Conservation (phyloP, 1,140 invertebrate species). For the Macrobrachium rosenbergii region DNA sequence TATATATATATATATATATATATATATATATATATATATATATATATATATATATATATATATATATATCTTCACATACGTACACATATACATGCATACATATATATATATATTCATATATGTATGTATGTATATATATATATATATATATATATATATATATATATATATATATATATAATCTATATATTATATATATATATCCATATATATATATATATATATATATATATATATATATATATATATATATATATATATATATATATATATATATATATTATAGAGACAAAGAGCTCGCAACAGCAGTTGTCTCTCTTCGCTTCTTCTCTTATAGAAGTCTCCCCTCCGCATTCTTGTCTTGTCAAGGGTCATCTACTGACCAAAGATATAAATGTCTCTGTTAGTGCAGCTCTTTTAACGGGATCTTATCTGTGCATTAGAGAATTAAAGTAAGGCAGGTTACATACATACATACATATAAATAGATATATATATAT, state of each 20-base stretch:
- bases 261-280: background rate
- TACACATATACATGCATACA: background rate
- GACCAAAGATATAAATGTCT: too few species aligned
- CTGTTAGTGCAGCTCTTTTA: too few species aligned
- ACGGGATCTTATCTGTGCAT: too few species aligned
- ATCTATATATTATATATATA: background rate
- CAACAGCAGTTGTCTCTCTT: too few species aligned
- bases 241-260: conserved; percentile 4
- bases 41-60: too few species aligned
- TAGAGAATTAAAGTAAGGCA: too few species aligned
- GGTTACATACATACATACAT: too few species aligned
- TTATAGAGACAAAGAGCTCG: background rate
- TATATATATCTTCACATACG: background rate
- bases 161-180: background rate
- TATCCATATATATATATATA: conserved; percentile 8
- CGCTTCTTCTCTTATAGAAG: too few species aligned
- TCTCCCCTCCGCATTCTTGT: too few species aligned
- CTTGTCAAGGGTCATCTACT: too few species aligned
- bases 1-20: conserved; percentile 7
- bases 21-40: background rate
- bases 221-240: background rate
- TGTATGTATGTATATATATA: background rate
- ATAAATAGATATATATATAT: background rate
- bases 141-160: background rate
- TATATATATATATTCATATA: conserved; percentile 25